These are phyloP conservation scores for Phenacoccus solenopsis DNA, from an alignment of 1,140 invertebrate species.

Conservation along the genomic window DNA sequence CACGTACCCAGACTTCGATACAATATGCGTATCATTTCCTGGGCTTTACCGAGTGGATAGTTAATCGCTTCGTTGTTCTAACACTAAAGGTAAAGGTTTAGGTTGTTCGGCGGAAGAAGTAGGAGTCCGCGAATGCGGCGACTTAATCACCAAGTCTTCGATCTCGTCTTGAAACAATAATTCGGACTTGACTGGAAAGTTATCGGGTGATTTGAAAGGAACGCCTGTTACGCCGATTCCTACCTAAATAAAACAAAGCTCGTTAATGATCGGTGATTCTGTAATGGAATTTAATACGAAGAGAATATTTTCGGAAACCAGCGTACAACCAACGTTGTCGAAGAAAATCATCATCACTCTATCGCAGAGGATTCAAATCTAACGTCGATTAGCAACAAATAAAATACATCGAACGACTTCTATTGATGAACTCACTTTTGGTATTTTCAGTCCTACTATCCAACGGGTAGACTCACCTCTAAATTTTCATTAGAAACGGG, in stretches of 20 bases:
- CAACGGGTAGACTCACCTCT: slow-evolving; percentile 21
- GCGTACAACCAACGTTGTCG: too few species aligned
- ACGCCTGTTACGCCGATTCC: slow-evolving; percentile 49
- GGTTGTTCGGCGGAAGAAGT: slow-evolving; percentile 11
- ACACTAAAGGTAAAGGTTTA: slow-evolving; percentile 23
- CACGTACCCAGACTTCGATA: background rate
- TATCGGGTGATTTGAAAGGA: slow-evolving; percentile 41
- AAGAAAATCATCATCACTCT: too few species aligned
- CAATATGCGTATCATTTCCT: background rate
- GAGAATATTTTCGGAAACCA: too few species aligned
- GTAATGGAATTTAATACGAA: too few species aligned
- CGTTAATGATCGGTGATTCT: too few species aligned
- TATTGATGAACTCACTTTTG: background rate
- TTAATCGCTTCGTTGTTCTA: slow-evolving; percentile 25
- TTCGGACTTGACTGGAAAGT: slow-evolving; percentile 24
- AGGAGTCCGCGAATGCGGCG: slow-evolving; percentile 13
- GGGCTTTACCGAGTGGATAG: background rate
- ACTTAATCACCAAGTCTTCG: slow-evolving; percentile 31
- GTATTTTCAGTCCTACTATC: background rate
- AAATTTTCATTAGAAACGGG: slow-evolving; percentile 25
- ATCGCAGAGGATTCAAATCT: too few species aligned
- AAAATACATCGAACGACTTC: too few species aligned
- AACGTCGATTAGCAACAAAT: too few species aligned
- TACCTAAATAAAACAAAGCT: slow-evolving; percentile 31
- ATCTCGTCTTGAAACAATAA: slow-evolving; percentile 30